Base-by-base conservation (phyloP, 1,140 invertebrate species). In the Microplitis demolitor region DNA sequence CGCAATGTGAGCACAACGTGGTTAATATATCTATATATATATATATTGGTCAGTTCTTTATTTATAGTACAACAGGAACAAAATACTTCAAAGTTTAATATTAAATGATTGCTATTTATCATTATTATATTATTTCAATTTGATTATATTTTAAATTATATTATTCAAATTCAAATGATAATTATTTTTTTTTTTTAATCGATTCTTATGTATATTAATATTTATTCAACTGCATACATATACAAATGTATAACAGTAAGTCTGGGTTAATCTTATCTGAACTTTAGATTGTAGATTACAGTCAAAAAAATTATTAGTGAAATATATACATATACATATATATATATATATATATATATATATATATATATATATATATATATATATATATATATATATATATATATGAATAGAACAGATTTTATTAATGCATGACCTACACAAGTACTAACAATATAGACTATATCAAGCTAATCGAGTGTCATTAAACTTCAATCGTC, bases 401-500 rank as follows among this genome's bases (percentile, higher is more conserved):
- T 54, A 5, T 54, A 54, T 14, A 14, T 16, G 53, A 54, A n/a
- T 54, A n/a, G 53, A 54, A 54, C 9, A 54, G 53, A 54, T 16
- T 16, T 16, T n/a, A n/a, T n/a, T 16, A 4, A 54, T 54, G 13
- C 13, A 16, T 54, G 53, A 54, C 16, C 9, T 54, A 14, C 39
- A 45, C 39, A 11, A 11, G 6, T 45, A 11, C 39, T 45, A 45
- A 45, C 39, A 45, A 8, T 45, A 45, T 45, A 45, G 39, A 9
- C 39, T 45, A 8, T 51, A 56, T 67, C 64, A 54, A 72, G 53
- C 51, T 68, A 45, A 72, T 66, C 71, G 64, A 51, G 71, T 72
- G 71, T 72, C 71, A 72, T 72, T 72, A 67, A 72, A 72, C 71
- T 56, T 67, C 60, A 67, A 72, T 72, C 63, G 71, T 58, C 45